phyloP scores from a whole-genome alignment of 2,797 vertebrate species.

The Eutrigla gurnardus region DNA sequence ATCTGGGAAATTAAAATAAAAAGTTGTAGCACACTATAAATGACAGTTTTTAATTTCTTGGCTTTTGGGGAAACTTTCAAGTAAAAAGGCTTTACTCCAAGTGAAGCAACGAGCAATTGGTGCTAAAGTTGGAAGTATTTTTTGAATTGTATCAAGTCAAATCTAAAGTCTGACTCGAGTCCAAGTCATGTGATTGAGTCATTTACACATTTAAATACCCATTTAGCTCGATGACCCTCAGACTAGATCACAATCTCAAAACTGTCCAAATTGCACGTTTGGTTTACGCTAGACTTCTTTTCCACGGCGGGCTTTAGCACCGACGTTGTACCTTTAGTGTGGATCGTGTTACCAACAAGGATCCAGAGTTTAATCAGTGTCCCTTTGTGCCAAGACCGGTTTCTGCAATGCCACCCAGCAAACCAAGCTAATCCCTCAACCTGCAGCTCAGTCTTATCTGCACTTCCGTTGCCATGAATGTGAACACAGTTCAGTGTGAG shows the following conservation, averaged over 20 bases:
- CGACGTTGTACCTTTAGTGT: not conserved
- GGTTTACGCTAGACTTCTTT: not conserved
- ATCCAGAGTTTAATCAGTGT: conserved; percentile 13
- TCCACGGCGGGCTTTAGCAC: not conserved
- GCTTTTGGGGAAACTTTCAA: not conserved
- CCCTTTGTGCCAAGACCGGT: conserved; percentile 48
- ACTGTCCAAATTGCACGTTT: not conserved
- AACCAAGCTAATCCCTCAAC: conserved; percentile 14
- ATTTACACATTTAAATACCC: not conserved
- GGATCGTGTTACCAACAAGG: conserved; percentile 20
- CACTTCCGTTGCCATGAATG: not conserved
- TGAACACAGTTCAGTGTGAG: not conserved
- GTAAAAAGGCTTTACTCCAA: not conserved
- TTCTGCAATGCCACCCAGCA: conserved; percentile 26
- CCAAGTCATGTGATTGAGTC: not conserved
- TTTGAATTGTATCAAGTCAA: not conserved
- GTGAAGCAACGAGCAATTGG: not conserved
- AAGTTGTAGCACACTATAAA: not conserved
- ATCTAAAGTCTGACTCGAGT: not conserved
- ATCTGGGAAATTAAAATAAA: not conserved
- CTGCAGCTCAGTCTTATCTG: conserved; percentile 23
- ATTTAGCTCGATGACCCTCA: not conserved
- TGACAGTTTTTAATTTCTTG: not conserved
- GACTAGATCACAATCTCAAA: no score
- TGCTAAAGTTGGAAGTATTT: not conserved